These are phyloP conservation scores for Tringa solitaria DNA, from an alignment of 2,113 vertebrate species.

Conservation along the genomic window DNA sequence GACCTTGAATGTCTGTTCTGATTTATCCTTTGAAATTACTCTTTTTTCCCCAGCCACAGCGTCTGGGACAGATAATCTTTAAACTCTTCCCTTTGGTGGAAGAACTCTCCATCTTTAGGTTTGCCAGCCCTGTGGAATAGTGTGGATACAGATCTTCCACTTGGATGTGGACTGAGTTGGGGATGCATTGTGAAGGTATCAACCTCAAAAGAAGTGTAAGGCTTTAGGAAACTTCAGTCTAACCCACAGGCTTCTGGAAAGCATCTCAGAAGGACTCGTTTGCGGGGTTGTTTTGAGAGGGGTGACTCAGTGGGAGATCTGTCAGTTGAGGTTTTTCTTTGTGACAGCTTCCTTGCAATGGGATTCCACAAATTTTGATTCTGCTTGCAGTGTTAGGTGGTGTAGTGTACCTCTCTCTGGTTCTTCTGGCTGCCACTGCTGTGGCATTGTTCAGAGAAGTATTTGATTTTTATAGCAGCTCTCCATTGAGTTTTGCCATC, in stretches of 20 bases:
- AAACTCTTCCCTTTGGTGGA: not conserved
- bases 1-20: not conserved
- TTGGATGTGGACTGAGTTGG: not conserved
- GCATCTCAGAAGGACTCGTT: not conserved
- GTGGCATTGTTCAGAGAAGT: not conserved
- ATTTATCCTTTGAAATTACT: not conserved
- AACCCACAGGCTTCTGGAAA: not conserved
- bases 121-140: not conserved
- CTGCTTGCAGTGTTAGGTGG: not conserved
- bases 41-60: not conserved
- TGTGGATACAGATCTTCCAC: not conserved
- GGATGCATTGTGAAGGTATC: not conserved
- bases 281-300: not conserved
- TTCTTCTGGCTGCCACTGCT: not conserved
- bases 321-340: not conserved
- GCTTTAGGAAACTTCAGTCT: not conserved
- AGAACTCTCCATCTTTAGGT: not conserved
- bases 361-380: not conserved
- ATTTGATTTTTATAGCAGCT: not conserved
- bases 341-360: not conserved
- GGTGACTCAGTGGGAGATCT: not conserved
- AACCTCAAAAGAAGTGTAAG: not conserved
- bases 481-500: not conserved
- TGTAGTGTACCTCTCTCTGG: not conserved
- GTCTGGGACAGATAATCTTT: not conserved